phyloP scores from a whole-genome alignment of 2,888 invertebrate genomes.

The Cabera pusaria region DNA sequence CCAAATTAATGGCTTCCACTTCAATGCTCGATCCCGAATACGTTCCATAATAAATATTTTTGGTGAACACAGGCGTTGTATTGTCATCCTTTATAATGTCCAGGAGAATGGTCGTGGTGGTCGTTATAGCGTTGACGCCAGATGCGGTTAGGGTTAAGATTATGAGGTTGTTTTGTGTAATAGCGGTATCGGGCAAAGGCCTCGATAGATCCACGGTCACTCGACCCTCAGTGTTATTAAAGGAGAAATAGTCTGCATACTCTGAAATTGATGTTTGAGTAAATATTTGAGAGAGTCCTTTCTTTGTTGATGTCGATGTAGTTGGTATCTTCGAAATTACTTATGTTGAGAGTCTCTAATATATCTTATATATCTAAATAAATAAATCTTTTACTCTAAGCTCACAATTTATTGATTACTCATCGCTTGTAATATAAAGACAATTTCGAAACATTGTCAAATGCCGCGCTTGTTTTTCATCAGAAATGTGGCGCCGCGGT shows the following conservation, averaged over 20 bases:
- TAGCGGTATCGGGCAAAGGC: constrained; percentile 46
- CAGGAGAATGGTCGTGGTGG: constrained; percentile 54
- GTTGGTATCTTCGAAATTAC: too few species aligned
- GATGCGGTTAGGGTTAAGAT: constrained; percentile 54
- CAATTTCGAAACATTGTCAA: too few species aligned
- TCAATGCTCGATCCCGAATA: constrained; percentile 40
- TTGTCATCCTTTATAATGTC: constrained; percentile 60
- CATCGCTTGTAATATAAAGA: too few species aligned
- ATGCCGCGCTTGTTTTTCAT: too few species aligned
- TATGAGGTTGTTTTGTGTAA: constrained; percentile 53
- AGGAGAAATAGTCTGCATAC: constrained; percentile 39
- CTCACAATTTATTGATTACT: too few species aligned
- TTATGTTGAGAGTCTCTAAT: too few species aligned
- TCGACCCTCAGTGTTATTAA: constrained; percentile 38
- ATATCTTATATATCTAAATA: too few species aligned
- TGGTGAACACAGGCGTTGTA: constrained; percentile 54
- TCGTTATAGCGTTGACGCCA: constrained; percentile 46
- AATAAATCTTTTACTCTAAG: too few species aligned
- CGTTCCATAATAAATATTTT: constrained; percentile 51
- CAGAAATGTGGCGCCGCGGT: too few species aligned
- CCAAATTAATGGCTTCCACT: constrained; percentile 48
- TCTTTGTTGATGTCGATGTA: too few species aligned
- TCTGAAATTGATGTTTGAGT: too few species aligned
- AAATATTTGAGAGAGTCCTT: too few species aligned
- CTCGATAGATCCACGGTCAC: constrained; percentile 39